Evolutionary conservation across 2,888 invertebrate genomes (phyloP).

Genomic region (Drosophila gaucha): DNA sequence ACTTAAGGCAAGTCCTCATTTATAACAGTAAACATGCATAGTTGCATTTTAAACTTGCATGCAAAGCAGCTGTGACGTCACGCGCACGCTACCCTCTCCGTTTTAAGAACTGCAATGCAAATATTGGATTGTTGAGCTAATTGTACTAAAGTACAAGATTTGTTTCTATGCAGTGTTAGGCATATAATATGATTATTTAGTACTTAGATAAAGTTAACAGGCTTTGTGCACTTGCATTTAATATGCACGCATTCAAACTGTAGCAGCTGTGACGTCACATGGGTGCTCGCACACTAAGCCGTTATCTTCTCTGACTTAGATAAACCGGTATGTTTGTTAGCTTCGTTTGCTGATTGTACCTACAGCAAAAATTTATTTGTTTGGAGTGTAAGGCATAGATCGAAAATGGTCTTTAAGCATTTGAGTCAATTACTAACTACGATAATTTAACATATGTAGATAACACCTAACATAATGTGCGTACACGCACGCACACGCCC

Average conservation of each 20-base stretch:
- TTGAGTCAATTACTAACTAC: slow-evolving; percentile 8
- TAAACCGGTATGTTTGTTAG: background rate
- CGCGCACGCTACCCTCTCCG: background rate
- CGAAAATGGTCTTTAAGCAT: background rate
- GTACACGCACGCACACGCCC: background rate
- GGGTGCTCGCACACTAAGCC: too few species aligned
- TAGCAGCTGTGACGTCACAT: background rate
- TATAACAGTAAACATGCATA: slow-evolving; percentile 2
- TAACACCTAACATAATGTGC: slow-evolving; percentile 8
- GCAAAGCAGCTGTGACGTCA: slow-evolving; percentile 4
- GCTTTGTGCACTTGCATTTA: background rate
- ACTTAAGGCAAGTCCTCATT: background rate
- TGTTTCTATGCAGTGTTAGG: background rate
- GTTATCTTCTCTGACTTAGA: background rate
- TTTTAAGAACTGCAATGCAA: too few species aligned
- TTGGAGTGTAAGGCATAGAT: background rate
- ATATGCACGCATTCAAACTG: background rate
- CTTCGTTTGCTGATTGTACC: background rate
- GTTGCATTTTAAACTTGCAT: background rate
- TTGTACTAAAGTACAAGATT: background rate
- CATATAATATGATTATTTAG: too few species aligned
- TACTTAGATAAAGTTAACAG: too few species aligned
- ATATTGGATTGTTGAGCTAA: background rate
- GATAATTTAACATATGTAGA: slow-evolving; percentile 10
- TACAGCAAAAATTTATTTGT: background rate